These are phyloP conservation scores for Aptenodytes forsteri DNA, from an alignment of 2,113 vertebrate genomes.

Conservation along the genomic window DNA sequence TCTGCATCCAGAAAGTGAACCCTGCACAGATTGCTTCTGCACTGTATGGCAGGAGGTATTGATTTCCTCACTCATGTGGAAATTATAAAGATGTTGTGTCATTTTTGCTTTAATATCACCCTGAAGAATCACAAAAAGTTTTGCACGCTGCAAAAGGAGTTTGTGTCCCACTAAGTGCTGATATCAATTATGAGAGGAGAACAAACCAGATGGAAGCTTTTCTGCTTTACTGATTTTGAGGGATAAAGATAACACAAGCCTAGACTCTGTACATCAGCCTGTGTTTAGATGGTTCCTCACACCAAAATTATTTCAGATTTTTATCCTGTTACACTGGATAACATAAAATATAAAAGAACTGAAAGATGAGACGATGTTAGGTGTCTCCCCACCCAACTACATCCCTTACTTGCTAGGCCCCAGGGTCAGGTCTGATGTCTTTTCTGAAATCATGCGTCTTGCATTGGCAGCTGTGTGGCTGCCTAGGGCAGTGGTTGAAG, in stretches of 20 bases:
- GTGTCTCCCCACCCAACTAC: neutral
- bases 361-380: neutral
- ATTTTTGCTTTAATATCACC: neutral
- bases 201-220: neutral
- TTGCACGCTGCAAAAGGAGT: neutral
- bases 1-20: neutral
- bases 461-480: neutral
- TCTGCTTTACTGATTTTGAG: neutral
- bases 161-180: neutral
- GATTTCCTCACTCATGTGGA: slow-evolving; percentile 19
- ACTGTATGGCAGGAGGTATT: neutral
- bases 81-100: slow-evolving; percentile 17
- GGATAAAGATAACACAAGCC: neutral
- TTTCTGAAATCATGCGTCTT: neutral
- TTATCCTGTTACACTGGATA: neutral
- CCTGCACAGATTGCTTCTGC: slow-evolving; percentile 23
- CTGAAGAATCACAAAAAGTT: neutral
- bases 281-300: neutral
- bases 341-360: neutral
- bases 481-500: neutral
- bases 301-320: neutral
- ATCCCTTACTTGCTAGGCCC: neutral
- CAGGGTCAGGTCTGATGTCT: neutral
- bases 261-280: neutral
- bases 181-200: neutral